Base-by-base conservation (phyloP, 2,888 invertebrate species). In the Zaprionus obscuricornis region DNA sequence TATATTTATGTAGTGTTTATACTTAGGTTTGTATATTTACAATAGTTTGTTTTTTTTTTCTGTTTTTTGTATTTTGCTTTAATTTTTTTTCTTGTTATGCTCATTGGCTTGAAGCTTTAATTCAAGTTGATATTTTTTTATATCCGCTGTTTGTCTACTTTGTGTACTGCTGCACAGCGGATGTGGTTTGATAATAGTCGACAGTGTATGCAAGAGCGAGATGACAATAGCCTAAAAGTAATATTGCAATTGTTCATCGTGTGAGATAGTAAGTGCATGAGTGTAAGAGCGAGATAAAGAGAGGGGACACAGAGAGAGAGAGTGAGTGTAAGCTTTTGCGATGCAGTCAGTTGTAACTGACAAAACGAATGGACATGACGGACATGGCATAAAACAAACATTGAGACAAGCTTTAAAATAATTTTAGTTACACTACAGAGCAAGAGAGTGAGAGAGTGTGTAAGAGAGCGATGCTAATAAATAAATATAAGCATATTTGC, bases 341-440 rank as follows among this genome's bases (percentile, higher is more conserved):
- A 75, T 78, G 84, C 81, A 83, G 55, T 79, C 84, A 66, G 54
- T 81, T 78, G 84, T 83, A 76, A 83, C 77, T 83, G 84, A 72
- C 84, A 66, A 66, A 66, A 34, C 36, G 22, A 63, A 63, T 36
- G 58, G 43, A 52, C 47, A 51, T 42, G 55, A 63, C 47, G 24
- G 22, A 22, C 22, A 22, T 22, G 5, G 22, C 22, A 22, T 22
- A 22, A 22, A 22, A n/a, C n/a, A n/a, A n/a, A n/a, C n/a, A n/a
- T n/a, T n/a, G n/a, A n/a, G n/a, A n/a, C n/a, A n/a, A n/a, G n/a
- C n/a, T n/a, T n/a, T n/a, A n/a, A n/a, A n/a, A n/a, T n/a, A n/a
- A n/a, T n/a, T n/a, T n/a, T n/a, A n/a, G n/a, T n/a, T n/a, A n/a
- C n/a, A n/a, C n/a, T n/a, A n/a, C n/a, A n/a, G n/a, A n/a, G n/a